Base-by-base conservation (phyloP, 2,113 vertebrate species). In the Spheniscus mendiculus region DNA sequence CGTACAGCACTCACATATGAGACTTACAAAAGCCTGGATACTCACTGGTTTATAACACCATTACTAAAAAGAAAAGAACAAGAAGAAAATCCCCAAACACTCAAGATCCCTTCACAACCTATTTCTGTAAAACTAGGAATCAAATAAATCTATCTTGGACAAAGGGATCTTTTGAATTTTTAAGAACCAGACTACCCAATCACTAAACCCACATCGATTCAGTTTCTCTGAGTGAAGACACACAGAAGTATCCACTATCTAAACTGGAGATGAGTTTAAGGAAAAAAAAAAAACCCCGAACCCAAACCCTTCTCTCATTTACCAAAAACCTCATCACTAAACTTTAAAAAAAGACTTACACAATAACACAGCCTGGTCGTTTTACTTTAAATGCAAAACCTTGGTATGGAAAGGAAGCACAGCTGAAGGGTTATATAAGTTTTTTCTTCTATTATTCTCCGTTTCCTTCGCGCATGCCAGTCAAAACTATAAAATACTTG, bases 401-500 rank as follows among this genome's bases (percentile, higher is more conserved):
- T 79, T 95, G 90, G 76, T 94, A 92, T 59, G 82, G 87, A 93
- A 95, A 95, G 89, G 84, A 96, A 96, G 88, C 88, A 97, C 62
- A 97, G 90, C 18, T 94, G 70, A 93, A 83, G 67, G 26, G 63
- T 96, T 97, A 97, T 79, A 20, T n/a, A 97, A 95, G 29, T 84
- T 88, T 95, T 91, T 85, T 96, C 83, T 98, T 89, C 93, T 86
- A 95, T 94, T 96, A 96, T 94, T 95, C 90, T 92, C 87, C 55
- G 50, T 88, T 95, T 97, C 91, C 93, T 96, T 95, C 20, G 19
- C 3, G 10, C 74, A 95, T 88, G 93, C 96, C 91, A 96, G 93
- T 93, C 94, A 96, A 97, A 97, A 94, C 93, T 97, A 86, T 93
- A 96, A 97, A 96, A 94, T 89, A 95, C 66, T 96, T 97, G 94